Conservation (phyloP, 2,797 vertebrate species). For the Tangara arthus region DNA sequence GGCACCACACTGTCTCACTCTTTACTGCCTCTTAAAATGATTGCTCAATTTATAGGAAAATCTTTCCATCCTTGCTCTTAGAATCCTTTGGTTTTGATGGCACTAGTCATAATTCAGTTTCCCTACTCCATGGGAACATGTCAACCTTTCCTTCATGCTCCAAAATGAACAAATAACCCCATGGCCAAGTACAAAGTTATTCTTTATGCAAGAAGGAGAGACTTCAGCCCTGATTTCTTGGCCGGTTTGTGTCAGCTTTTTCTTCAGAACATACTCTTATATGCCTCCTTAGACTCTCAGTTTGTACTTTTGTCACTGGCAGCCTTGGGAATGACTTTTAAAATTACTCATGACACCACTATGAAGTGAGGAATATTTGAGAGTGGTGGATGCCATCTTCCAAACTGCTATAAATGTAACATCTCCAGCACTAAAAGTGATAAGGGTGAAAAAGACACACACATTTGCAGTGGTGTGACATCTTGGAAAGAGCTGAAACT, state of each 20-base stretch:
- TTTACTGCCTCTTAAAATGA: constrained; percentile 43
- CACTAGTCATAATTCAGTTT: constrained; percentile 1
- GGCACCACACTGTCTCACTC: constrained; percentile 45
- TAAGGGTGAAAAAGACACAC: neutral
- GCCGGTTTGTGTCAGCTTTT: neutral
- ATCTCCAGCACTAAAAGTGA: neutral
- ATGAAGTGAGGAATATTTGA: neutral
- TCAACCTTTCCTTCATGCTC: neutral
- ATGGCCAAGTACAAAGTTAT: neutral
- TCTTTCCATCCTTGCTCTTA: neutral
- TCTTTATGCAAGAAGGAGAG: neutral
- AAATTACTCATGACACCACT: neutral
- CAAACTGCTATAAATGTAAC: neutral
- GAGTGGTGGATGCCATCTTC: neutral
- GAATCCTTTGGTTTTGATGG: neutral
- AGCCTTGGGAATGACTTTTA: neutral
- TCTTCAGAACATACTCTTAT: neutral
- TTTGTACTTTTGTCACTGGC: neutral
- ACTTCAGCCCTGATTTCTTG: neutral
- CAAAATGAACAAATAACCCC: neutral
- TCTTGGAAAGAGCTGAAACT: neutral
- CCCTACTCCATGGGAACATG: neutral
- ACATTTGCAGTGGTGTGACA: neutral
- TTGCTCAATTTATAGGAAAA: constrained; percentile 45
- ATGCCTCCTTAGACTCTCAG: neutral